These are phyloP conservation scores for Aphidius colemani DNA, from an alignment of 2,888 invertebrate genomes.

Conservation along the genomic window DNA sequence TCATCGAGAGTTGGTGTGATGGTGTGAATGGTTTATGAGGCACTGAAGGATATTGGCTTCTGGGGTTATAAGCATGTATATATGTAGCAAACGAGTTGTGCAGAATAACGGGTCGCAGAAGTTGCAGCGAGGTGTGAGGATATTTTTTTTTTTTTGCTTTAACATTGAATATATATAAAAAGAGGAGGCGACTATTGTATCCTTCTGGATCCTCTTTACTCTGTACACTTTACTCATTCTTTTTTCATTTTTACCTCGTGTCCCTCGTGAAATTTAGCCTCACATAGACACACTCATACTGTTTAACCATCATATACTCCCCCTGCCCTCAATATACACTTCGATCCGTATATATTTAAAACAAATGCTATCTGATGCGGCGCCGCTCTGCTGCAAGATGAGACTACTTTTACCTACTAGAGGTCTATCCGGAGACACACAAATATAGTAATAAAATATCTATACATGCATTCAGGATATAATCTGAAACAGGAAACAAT, in stretches of 20 bases:
- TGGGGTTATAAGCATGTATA: slow-evolving; percentile 39
- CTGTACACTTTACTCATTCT: slow-evolving; percentile 12
- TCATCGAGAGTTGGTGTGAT: slow-evolving; percentile 33
- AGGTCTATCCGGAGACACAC: too few species aligned
- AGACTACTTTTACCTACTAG: slow-evolving; percentile 4
- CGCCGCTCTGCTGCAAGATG: slow-evolving; percentile 51
- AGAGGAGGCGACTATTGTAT: slow-evolving; percentile 23
- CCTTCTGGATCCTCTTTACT: slow-evolving; percentile 21
- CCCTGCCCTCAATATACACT: slow-evolving; percentile 31
- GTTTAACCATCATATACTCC: not conserved
- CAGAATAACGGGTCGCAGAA: slow-evolving; percentile 44
- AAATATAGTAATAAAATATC: too few species aligned
- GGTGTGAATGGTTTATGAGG: too few species aligned
- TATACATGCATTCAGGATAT: too few species aligned
- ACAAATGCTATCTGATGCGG: slow-evolving; percentile 60
- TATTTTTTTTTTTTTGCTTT: not conserved
- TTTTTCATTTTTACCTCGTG: slow-evolving; percentile 18
- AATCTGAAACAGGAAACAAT: too few species aligned
- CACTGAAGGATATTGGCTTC: slow-evolving; percentile 43
- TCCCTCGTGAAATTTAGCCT: slow-evolving; percentile 25
- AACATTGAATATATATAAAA: slow-evolving; percentile 25
- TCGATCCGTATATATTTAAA: slow-evolving; percentile 59
- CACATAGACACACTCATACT: slow-evolving; percentile 25
- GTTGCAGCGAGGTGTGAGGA: slow-evolving; percentile 20
- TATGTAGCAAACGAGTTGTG: slow-evolving; percentile 50